These are phyloP conservation scores for Psilopogon haemacephalus DNA, from an alignment of 2,113 vertebrate species.

Conservation along the genomic window DNA sequence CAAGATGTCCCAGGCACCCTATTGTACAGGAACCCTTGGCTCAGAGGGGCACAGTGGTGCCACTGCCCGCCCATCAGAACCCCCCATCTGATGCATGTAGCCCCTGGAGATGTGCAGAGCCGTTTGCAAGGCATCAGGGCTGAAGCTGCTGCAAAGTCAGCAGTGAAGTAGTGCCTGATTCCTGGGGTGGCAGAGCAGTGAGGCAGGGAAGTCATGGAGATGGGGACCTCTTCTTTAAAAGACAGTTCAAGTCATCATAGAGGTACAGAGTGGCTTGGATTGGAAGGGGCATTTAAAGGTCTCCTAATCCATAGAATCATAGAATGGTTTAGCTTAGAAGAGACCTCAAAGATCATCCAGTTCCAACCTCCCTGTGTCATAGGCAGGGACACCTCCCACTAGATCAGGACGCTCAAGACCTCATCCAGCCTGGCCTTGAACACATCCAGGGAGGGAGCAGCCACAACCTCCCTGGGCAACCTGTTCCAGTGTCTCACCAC, in stretches of 20 bases:
- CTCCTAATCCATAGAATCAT: no score
- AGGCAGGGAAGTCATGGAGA: background rate
- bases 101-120: background rate
- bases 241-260: background rate
- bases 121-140: rapidly evolving
- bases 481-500: no score
- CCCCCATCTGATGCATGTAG: rapidly evolving
- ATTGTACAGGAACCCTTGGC: background rate
- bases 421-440: no score
- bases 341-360: no score
- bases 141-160: rapidly evolving
- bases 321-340: no score
- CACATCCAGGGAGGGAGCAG: no score
- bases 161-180: background rate
- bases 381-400: no score
- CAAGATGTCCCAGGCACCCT: background rate
- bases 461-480: no score
- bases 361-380: no score
- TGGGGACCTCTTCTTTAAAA: background rate
- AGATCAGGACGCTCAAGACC: no score
- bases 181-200: background rate
- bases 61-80: background rate
- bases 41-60: background rate
- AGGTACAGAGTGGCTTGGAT: no score
- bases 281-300: no score